Conservation (phyloP, 2,888 invertebrate species). For the Endotricha flammealis region DNA sequence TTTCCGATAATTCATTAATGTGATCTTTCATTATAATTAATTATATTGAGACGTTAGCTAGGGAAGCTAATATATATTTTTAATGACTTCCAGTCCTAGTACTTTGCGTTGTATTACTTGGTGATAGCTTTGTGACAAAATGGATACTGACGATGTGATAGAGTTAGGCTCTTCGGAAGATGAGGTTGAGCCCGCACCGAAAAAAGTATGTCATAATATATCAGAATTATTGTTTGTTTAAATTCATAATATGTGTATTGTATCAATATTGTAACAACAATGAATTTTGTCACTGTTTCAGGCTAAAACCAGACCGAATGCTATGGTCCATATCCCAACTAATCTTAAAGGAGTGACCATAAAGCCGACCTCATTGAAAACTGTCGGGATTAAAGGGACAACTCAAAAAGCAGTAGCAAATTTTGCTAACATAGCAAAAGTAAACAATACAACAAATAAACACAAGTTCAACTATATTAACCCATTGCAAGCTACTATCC, state of each 20-base stretch:
- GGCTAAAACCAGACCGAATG: conserved; percentile 51
- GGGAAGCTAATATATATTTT: too few relatives aligned
- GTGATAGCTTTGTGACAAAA: conserved; percentile 30
- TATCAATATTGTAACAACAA: neutral
- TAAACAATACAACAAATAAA: too few relatives aligned
- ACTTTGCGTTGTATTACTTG: too few relatives aligned
- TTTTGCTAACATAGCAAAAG: conserved; percentile 37
- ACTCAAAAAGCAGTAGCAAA: conserved; percentile 27
- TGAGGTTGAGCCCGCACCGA: conserved; percentile 54
- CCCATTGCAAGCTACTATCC: conserved; percentile 4
- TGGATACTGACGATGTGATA: conserved; percentile 65
- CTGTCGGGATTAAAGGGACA: too few relatives aligned
- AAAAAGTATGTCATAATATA: conserved; percentile 44
- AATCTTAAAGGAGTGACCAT: conserved; percentile 46
- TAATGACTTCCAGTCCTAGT: neutral
- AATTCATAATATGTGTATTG: neutral
- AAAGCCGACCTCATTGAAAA: conserved; percentile 33
- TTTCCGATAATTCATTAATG: too few relatives aligned
- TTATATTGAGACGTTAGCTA: too few relatives aligned
- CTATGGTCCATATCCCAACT: conserved; percentile 64
- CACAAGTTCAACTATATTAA: too few relatives aligned
- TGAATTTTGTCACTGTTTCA: conserved; percentile 30
- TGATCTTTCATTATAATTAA: too few relatives aligned
- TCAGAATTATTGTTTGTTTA: conserved; percentile 5
- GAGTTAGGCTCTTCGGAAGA: conserved; percentile 71